Conservation (phyloP, 1,140 invertebrate genomes). For the Diachasma alloeum region DNA sequence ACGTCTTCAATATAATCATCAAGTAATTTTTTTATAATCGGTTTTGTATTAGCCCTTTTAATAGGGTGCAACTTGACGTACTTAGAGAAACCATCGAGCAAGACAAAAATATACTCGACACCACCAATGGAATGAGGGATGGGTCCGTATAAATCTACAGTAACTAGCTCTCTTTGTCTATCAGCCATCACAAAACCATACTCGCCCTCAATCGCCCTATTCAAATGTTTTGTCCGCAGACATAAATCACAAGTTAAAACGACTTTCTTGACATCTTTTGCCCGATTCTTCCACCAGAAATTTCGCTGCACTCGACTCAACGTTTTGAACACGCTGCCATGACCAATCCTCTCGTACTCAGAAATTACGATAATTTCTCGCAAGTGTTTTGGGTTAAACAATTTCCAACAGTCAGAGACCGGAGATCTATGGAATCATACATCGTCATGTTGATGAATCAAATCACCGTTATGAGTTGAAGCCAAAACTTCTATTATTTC, state of each 20-base stretch:
- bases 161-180: slow-evolving; percentile 22
- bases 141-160: slow-evolving; percentile 37
- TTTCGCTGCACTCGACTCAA: slow-evolving; percentile 7
- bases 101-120: slow-evolving; percentile 33
- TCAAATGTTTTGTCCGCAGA: slow-evolving; percentile 29
- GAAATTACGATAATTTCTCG: neutral
- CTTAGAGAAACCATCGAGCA: slow-evolving; percentile 35
- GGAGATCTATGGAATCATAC: neutral
- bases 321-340: slow-evolving; percentile 27
- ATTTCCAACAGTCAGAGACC: neutral
- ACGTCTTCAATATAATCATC: slow-evolving; percentile 10
- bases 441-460: neutral
- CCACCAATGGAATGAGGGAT: slow-evolving; percentile 21
- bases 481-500: no score
- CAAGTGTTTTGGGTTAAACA: neutral
- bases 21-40: slow-evolving; percentile 16
- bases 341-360: slow-evolving; percentile 23
- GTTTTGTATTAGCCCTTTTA: slow-evolving; percentile 15
- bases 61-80: slow-evolving; percentile 24
- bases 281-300: slow-evolving; percentile 31
- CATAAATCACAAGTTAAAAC: slow-evolving; percentile 30
- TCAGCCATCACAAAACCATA: neutral
- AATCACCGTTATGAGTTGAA: no score
- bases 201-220: slow-evolving; percentile 17
- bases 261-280: slow-evolving; percentile 19